phyloP scores from a whole-genome alignment of 2,888 invertebrate genomes.

The Tipula unca region DNA sequence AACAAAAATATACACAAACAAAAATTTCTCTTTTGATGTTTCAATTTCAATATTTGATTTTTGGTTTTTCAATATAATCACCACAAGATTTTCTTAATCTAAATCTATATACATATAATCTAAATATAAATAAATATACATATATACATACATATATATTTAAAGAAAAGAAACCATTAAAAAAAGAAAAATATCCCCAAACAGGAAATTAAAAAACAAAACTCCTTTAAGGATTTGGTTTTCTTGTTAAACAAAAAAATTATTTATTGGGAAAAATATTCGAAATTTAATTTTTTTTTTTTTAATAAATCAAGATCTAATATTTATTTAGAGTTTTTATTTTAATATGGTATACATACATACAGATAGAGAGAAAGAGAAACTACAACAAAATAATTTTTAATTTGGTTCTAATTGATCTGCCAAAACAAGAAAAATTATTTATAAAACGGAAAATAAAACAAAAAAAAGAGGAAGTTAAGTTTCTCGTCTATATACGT shows the following conservation, averaged over 20 bases:
- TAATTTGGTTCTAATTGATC: not conserved
- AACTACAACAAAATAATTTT: not conserved
- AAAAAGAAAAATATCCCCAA: not conserved
- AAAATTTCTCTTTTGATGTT: not conserved
- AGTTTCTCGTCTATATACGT: not conserved
- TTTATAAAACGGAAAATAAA: not conserved
- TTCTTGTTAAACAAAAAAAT: not conserved
- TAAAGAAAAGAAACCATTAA: not conserved
- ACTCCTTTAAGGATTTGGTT: not conserved
- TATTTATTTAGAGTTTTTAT: not conserved
- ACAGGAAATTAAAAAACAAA: not conserved
- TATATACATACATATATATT: not conserved
- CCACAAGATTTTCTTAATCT: not conserved
- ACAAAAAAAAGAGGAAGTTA: not conserved
- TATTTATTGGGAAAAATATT: not conserved
- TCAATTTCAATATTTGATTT: not conserved
- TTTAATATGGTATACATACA: not conserved
- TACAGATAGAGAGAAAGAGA: not conserved
- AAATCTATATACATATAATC: not conserved
- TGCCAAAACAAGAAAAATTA: not conserved
- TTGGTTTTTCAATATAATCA: not conserved
- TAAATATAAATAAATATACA: not conserved
- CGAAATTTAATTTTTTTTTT: not conserved
- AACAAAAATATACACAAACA: not conserved
- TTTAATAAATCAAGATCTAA: not conserved